phyloP scores from a whole-genome alignment of 1,140 invertebrate genomes.

The Ruditapes philippinarum region DNA sequence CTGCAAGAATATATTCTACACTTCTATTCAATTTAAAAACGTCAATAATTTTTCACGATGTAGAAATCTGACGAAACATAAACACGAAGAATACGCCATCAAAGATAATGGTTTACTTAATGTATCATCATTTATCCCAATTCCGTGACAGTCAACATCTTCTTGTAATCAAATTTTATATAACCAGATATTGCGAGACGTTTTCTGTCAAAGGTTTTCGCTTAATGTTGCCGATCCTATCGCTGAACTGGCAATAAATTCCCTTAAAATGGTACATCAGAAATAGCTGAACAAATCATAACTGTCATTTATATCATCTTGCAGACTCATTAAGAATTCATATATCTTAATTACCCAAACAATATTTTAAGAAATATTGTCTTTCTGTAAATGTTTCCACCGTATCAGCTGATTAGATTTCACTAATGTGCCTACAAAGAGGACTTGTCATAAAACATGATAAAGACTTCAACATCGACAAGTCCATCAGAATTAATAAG shows the following conservation, averaged over 20 bases:
- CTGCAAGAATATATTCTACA: too few species aligned
- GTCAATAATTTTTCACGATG: too few species aligned
- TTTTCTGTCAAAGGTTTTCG: not conserved
- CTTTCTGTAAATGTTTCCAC: not conserved
- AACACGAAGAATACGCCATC: not conserved
- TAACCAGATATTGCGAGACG: not conserved
- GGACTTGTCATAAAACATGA: slow-evolving; percentile 24
- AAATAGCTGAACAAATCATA: not conserved
- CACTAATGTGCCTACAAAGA: slow-evolving; percentile 10
- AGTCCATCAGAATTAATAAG: slow-evolving; percentile 28
- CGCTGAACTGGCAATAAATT: slow-evolving; percentile 1
- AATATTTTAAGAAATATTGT: not conserved
- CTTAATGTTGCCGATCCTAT: slow-evolving; percentile 34
- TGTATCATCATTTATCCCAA: slow-evolving; percentile 3
- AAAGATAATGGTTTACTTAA: not conserved
- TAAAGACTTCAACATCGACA: not conserved
- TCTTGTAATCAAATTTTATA: slow-evolving; percentile 7
- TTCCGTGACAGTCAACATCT: not conserved
- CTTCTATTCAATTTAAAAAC: too few species aligned
- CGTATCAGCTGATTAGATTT: slow-evolving; percentile 5
- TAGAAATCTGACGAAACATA: not conserved
- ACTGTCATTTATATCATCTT: slow-evolving; percentile 48
- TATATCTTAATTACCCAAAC: slow-evolving; percentile 39
- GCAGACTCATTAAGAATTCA: slow-evolving; percentile 18
- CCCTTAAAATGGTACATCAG: slow-evolving; percentile 21